Percentiles rank a stretch among this genome's conserved stretches.
Conservation (phyloP, 2,888 invertebrate species). For the Lasius fuliginosus region DNA sequence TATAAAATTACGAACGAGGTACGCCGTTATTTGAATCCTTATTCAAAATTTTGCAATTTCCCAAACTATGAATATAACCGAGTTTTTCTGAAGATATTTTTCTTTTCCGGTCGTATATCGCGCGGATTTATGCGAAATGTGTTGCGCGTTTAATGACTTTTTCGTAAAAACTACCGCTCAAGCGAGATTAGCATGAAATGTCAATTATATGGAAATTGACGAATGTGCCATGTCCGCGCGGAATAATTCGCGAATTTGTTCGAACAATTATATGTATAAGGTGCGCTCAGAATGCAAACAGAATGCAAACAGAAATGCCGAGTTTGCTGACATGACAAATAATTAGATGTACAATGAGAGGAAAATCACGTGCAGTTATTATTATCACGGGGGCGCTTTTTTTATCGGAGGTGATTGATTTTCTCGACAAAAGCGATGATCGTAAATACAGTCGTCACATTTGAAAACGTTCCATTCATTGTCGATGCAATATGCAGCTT, state of each 20-base stretch:
- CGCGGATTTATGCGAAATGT: conserved; percentile 1
- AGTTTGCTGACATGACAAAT: conserved; percentile 16
- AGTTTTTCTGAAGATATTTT: conserved; percentile 12
- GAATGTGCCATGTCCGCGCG: neutral
- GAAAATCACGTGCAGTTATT: conserved; percentile 28
- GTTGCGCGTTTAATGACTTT: conserved; percentile 45
- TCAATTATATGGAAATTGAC: conserved; percentile 48
- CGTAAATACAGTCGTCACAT: neutral
- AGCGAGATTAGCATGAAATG: conserved; percentile 33
- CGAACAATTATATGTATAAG: conserved; percentile 32
- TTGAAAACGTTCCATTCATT: conserved; percentile 9
- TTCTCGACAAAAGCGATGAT: neutral
- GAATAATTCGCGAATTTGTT: conserved; percentile 52
- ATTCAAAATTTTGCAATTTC: conserved; percentile 17
- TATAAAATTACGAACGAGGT: neutral
- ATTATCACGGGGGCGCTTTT: conserved; percentile 17
- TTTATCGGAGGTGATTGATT: neutral
- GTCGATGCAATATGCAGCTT: neutral
- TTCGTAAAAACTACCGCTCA: conserved; percentile 21
- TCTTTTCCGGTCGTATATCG: neutral
- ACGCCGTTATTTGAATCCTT: neutral
- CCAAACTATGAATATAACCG: neutral
- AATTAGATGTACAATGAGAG: conserved; percentile 38
- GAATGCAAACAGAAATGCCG: conserved; percentile 40
- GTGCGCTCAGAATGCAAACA: conserved; percentile 35